Conservation (phyloP, 2,113 vertebrate species). For the Pomatostomus ruficeps region DNA sequence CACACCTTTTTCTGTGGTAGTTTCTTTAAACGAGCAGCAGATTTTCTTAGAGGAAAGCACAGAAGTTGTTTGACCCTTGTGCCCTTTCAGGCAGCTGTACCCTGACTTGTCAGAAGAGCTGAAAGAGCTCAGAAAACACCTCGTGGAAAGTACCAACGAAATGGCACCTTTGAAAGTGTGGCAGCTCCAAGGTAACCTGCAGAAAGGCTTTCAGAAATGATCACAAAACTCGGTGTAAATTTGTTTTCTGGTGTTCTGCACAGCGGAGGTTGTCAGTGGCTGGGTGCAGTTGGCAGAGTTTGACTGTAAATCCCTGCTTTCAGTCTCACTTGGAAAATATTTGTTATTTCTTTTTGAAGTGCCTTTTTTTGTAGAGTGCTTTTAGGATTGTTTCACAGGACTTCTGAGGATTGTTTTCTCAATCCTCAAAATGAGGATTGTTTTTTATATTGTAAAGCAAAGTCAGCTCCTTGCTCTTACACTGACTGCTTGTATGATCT, state of each 20-base stretch:
- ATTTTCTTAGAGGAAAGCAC: background rate
- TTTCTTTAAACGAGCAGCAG: background rate
- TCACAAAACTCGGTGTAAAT: background rate
- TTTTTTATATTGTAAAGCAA: background rate
- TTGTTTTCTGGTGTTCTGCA: background rate
- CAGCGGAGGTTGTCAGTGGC: background rate
- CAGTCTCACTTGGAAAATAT: background rate
- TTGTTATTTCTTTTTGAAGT: background rate
- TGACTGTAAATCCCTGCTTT: background rate
- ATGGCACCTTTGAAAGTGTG: conserved; percentile 98
- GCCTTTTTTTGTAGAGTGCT: background rate
- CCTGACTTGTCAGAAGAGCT: conserved; percentile 87
- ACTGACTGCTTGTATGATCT: background rate
- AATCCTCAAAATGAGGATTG: background rate
- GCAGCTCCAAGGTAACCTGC: conserved; percentile 89
- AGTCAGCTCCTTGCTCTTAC: background rate
- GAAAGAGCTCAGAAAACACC: conserved; percentile 92
- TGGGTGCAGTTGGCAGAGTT: background rate
- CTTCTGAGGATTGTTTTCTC: too few relatives aligned
- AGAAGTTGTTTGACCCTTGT: background rate
- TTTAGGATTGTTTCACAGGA: background rate
- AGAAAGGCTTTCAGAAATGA: background rate
- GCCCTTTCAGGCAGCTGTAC: conserved; percentile 76
- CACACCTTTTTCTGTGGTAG: background rate
- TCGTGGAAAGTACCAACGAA: conserved; percentile 97